Evolutionary conservation across 2,797 vertebrate species (phyloP), one percentile per base, ranked within the genome.

Genomic region (Arrhamphus sclerolepis): DNA sequence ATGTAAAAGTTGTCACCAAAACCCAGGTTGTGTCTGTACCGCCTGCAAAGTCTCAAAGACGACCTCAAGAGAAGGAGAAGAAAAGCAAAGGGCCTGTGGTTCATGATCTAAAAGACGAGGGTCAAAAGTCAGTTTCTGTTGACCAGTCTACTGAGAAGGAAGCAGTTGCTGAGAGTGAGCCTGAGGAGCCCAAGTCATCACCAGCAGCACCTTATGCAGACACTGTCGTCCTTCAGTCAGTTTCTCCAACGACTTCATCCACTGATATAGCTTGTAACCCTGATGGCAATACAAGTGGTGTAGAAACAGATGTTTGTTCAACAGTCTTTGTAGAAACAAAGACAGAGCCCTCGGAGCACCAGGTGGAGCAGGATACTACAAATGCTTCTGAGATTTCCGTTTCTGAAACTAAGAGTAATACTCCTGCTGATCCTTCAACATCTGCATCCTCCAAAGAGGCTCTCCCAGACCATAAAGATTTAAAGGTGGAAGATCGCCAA

Each of bases 401-500:
- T 14, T 31, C 55, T 43, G 83, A 87, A 7, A 53, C 73, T 0
- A 85, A 79, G 28, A 81, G 72, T 56, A 56, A 91, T 46, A 48
- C 77, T 0, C 91, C 92, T 48, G 56, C 91, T 44, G 73, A 85
- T 0, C 90, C 91, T 53, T 55, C 79, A 0, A 77, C 88, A n/a
- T 56, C 85, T 0, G 49, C 85, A 13, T 79, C 93, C 26, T 70
- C 90, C 1, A 98, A 97, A 77, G 95, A 95, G 28, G 46, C 62
- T n/a, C 56, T 84, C 3, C 61, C 92, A 56, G 96, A 97, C 47
- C 85, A 91, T 2, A 98, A 97, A 91, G 96, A 97, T 55, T 84
- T 92, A 56, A 99, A 98, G 81, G 75, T 77, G 1, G 97, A 98
- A 84, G 98, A 99, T 88, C 91, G 98, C 69, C 97, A 99, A 81